phyloP scores from a whole-genome alignment of 2,888 invertebrate species.

The Camponotus fellah region DNA sequence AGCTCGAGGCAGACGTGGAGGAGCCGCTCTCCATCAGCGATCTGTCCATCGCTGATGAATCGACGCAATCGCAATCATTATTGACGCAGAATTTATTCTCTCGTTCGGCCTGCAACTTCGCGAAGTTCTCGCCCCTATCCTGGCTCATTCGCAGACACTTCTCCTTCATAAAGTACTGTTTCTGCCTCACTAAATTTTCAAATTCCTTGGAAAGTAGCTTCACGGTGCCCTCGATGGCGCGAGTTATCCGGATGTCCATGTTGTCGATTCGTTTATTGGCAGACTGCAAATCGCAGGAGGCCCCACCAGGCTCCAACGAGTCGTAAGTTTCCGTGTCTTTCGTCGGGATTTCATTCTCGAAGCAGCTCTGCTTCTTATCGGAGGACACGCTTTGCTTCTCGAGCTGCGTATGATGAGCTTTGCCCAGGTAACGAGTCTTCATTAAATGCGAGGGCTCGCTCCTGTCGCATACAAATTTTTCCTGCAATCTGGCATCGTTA shows the following conservation, averaged over 20 bases:
- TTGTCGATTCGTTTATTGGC: conserved; percentile 67
- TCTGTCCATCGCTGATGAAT: conserved; percentile 80
- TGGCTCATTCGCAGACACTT: conserved; percentile 73
- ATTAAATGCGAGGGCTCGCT: conserved; percentile 44
- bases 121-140: conserved; percentile 76
- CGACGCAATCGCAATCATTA: conserved; percentile 87
- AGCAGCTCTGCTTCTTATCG: conserved; percentile 59
- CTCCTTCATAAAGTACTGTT: conserved; percentile 79
- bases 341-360: conserved; percentile 78
- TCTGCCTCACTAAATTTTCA: conserved; percentile 81
- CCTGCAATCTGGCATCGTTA: conserved; percentile 27
- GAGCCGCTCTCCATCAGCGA: conserved; percentile 86
- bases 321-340: conserved; percentile 81
- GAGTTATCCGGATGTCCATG: conserved; percentile 80
- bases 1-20: conserved; percentile 89
- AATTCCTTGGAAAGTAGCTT: conserved; percentile 83
- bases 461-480: conserved; percentile 33
- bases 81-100: conserved; percentile 75
- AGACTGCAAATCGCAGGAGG: conserved; percentile 60
- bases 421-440: conserved; percentile 1
- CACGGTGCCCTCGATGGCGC: conserved; percentile 83
- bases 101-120: conserved; percentile 80
- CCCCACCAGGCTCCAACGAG: conserved; percentile 77
- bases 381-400: neutral
- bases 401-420: conserved; percentile 6